A percentile compares a stretch with the other conserved stretches of the same genome.
phyloP scores from a whole-genome alignment of 2,113 vertebrate species.

The Psittacus erithacus region DNA sequence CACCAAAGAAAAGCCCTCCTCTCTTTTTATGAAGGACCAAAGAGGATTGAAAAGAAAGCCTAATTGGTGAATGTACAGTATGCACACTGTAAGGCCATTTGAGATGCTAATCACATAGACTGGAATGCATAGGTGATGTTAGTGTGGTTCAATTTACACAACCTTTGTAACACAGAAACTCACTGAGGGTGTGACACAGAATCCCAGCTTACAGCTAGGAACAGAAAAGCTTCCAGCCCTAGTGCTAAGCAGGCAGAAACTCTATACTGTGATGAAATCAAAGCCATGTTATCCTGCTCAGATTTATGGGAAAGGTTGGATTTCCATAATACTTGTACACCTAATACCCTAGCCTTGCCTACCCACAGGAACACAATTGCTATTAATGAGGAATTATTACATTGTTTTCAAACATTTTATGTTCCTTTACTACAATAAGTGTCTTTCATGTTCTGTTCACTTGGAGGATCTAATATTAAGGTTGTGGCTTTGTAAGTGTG shows the following conservation, averaged over 20 bases:
- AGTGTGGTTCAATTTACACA: conserved; percentile 19
- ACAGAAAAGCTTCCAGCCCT: neutral
- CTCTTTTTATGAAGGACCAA: conserved; percentile 52
- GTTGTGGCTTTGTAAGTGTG: neutral
- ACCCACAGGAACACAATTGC: neutral
- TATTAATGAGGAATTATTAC: neutral
- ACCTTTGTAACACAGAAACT: neutral
- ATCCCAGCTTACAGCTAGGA: neutral
- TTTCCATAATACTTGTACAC: neutral
- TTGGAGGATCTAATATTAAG: neutral
- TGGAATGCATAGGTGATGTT: conserved; percentile 30
- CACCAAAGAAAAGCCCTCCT: conserved; percentile 57
- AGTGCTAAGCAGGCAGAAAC: neutral
- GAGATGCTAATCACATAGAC: conserved; percentile 46
- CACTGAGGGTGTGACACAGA: neutral
- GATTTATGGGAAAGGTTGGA: neutral
- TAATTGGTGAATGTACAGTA: conserved; percentile 64
- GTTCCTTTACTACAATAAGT: neutral
- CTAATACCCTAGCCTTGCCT: neutral
- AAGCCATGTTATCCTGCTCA: neutral
- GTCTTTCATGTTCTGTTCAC: neutral
- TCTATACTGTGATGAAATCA: neutral
- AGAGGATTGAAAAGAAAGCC: conserved; percentile 53
- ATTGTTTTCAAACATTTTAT: neutral
- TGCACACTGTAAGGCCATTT: conserved; percentile 26